A percentile compares a stretch with the other conserved stretches of the same genome.
Evolutionary conservation across 2,113 vertebrate genomes (phyloP).

Genomic region (Polypterus senegalus): DNA sequence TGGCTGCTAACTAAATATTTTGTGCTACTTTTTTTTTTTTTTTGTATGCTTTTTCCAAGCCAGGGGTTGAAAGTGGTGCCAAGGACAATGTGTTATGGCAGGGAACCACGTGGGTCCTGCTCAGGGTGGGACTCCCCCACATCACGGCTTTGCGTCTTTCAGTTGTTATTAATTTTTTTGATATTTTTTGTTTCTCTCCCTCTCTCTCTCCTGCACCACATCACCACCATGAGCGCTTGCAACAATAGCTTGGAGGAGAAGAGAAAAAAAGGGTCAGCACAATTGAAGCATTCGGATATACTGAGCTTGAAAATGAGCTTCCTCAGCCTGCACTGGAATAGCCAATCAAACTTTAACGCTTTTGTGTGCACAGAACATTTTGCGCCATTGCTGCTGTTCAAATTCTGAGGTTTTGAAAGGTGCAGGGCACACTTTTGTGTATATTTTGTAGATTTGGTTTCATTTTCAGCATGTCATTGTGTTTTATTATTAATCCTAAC

Average conservation of each 20-base stretch:
- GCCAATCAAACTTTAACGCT: too few species aligned
- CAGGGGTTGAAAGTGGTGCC: slow-evolving; percentile 13
- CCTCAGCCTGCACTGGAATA: too few species aligned
- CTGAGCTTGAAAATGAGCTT: too few species aligned
- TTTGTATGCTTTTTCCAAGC: slow-evolving; percentile 41
- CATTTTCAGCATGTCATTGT: too few species aligned
- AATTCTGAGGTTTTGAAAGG: too few species aligned
- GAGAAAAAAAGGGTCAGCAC: neutral
- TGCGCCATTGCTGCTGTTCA: too few species aligned
- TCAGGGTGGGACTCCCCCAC: too few species aligned
- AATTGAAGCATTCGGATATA: neutral
- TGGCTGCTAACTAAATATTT: slow-evolving; percentile 62
- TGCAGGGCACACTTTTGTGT: too few species aligned
- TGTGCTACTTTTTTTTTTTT: slow-evolving; percentile 25
- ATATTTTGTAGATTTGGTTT: too few species aligned
- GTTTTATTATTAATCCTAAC: too few species aligned
- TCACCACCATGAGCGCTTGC: neutral
- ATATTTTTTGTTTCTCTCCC: slow-evolving; percentile 1
- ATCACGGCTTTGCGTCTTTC: neutral
- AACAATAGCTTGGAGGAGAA: neutral
- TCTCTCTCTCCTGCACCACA: neutral
- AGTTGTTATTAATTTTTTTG: slow-evolving; percentile 4
- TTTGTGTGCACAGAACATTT: too few species aligned
- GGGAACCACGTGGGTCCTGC: slow-evolving; percentile 16
- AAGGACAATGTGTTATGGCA: slow-evolving; percentile 24